Base-by-base conservation (phyloP, 1,140 invertebrate species). In the Dendroctonus ponderosae region DNA sequence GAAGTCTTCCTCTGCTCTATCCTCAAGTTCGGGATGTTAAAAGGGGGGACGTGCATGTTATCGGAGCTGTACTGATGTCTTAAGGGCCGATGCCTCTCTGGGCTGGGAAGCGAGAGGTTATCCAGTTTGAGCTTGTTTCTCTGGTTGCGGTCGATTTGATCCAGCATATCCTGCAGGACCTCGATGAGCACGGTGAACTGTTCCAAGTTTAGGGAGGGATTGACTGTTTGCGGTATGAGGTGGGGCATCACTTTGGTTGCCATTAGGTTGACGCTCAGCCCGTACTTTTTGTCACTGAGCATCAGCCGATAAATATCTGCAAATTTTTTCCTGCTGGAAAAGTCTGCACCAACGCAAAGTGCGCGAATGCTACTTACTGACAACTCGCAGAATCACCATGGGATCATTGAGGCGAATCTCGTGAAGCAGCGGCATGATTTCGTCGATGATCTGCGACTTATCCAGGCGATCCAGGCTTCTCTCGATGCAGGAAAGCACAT, bases 171-270 rank as follows among this genome's bases (percentile, higher is more conserved):
- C 72, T 95, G 90, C n/a, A 97, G 81, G 6, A 96, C 91, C 82
- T 94, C 91, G 70, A 96, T 86, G 5, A 97, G 83, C 62, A 85
- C 83, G 42, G 86, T 88, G 79, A 96, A 97, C 79, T 97, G 93
- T 62, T 97, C 94, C 71, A 97, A 82, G 79, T 90, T 94, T 49
- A 98, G 82, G 39, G 87, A 86, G 0, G 94, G 91, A 79, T 96
- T 96, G 46, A 98, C 90, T 2, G 94, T 93, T 75, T 96, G 93
- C 37, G 96, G 96, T 51, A 96, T 87, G 6, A 98, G 81, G 7
- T 91, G 86, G 0, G 96, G 96, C 85, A 98, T 93, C 41, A 97
- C 93, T 75, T 92, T 88, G 0, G 92, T 96, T 0, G 96, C 95
- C 87, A 98, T 91, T 70, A 96, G 84, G 77, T 93, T 95, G 8